Evolutionary conservation across 2,797 vertebrate species (phyloP), one percentile per base, ranked within the genome.

Genomic region (Perodicticus potto): DNA sequence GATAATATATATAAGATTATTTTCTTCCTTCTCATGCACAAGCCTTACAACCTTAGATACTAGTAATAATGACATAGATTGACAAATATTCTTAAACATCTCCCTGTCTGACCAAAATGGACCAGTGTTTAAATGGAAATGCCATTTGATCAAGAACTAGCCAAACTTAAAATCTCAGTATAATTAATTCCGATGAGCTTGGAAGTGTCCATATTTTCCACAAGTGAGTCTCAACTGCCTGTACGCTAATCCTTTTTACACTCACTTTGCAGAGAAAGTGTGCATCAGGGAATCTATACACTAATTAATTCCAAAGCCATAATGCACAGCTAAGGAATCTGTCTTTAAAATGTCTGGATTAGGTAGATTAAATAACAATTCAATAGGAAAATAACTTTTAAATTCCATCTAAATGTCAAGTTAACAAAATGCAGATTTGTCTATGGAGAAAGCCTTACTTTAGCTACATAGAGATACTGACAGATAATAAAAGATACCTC

Each of bases 361-460:
- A 53, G 40, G 13, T 61, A 76, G 61, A 74, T 88, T 91, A 92
- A 86, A 53, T 82, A 29, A 37, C 63, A 69, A 40, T 82, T 82
- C 43, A 85, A 67, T n/a, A 83, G 63, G 32, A 94, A 86, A 96
- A 22, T n/a, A 82, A 89, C 19, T 55, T 96, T 69, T 40, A 82
- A 94, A 78, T 92, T 91, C 65, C 29, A 84, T 34, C 67, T 88
- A 78, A 93, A 86, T 86, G 34, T 77, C 45, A 73, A 29, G 69
- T 89, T 86, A 86, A 17, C 67, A 83, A 84, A 43, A 61, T 53
- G 27, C 25, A 92, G 73, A 78, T 89, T 83, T 7, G 6, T 63
- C 40, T 78, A 8, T 55, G 78, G 55, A 63, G n/a, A 72, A 95
- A 67, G 29, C 40, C 55, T 70, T 81, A 55, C 34, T 88, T 87